Conservation (phyloP, 2,888 invertebrate species). For the Andrena minutula region DNA sequence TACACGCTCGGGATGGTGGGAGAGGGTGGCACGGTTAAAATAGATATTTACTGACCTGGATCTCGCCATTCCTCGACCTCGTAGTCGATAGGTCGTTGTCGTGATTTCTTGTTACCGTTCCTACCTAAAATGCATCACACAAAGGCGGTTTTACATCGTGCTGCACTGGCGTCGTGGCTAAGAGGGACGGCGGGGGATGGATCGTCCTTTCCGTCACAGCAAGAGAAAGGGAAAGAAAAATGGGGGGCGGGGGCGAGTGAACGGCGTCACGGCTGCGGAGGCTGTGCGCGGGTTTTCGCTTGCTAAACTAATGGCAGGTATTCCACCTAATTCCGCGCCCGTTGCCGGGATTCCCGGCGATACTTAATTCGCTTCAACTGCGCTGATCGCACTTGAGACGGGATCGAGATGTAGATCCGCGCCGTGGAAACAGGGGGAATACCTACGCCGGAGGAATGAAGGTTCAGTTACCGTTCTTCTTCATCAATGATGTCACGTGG, state of each 20-base stretch:
- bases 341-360: conserved; percentile 28
- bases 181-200: conserved; percentile 29
- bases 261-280: conserved; percentile 6
- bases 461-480: conserved; percentile 88
- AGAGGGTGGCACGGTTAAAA: conserved; percentile 61
- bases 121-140: conserved; percentile 85
- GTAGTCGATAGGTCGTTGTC: conserved; percentile 87
- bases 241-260: background rate
- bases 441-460: conserved; percentile 1
- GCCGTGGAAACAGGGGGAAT: conserved; percentile 36
- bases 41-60: conserved; percentile 86
- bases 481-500: conserved; percentile 87
- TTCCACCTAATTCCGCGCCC: conserved; percentile 63
- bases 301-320: conserved; percentile 49
- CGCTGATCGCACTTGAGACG: background rate
- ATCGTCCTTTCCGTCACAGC: conserved; percentile 29
- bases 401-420: conserved; percentile 27
- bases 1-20: conserved; percentile 16
- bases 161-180: conserved; percentile 40
- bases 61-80: conserved; percentile 92
- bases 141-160: conserved; percentile 67
- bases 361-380: conserved; percentile 8
- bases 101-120: conserved; percentile 87
- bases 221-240: conserved; percentile 4
- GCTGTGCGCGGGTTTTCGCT: conserved; percentile 15